Evolutionary conservation across 1,140 invertebrate genomes (phyloP).

Genomic region (Orchestia grillus): DNA sequence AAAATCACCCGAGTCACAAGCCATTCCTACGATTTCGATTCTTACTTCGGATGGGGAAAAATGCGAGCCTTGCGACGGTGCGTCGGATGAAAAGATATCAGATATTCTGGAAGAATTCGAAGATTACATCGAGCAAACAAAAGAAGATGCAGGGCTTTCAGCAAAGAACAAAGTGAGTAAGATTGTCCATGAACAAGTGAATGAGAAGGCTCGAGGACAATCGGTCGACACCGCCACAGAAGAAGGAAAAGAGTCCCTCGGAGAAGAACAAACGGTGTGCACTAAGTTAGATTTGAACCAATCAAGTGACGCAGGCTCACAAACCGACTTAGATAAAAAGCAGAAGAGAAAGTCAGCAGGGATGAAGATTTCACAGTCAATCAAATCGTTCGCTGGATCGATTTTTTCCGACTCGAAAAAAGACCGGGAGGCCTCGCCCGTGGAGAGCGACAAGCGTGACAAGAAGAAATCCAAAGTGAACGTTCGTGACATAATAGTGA

Average conservation of each 20-base stretch:
- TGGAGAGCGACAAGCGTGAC: neutral
- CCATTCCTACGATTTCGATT: neutral
- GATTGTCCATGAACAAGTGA: neutral
- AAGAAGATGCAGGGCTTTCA: neutral
- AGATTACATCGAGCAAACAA: slow-evolving; percentile 14
- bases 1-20: neutral
- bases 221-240: neutral
- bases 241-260: neutral
- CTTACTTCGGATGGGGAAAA: neutral
- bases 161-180: neutral
- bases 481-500: neutral
- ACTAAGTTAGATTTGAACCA: neutral
- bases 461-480: slow-evolving; percentile 29
- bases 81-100: neutral
- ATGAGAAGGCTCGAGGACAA: neutral
- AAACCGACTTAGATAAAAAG: slow-evolving; percentile 25
- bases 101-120: neutral
- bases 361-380: slow-evolving; percentile 24
- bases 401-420: slow-evolving; percentile 14
- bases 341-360: slow-evolving; percentile 8
- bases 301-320: neutral
- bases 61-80: neutral
- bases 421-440: neutral
- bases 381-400: slow-evolving; percentile 37
- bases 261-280: neutral